Base-by-base conservation (phyloP, 2,113 vertebrate species). In the Calidris pugnax region DNA sequence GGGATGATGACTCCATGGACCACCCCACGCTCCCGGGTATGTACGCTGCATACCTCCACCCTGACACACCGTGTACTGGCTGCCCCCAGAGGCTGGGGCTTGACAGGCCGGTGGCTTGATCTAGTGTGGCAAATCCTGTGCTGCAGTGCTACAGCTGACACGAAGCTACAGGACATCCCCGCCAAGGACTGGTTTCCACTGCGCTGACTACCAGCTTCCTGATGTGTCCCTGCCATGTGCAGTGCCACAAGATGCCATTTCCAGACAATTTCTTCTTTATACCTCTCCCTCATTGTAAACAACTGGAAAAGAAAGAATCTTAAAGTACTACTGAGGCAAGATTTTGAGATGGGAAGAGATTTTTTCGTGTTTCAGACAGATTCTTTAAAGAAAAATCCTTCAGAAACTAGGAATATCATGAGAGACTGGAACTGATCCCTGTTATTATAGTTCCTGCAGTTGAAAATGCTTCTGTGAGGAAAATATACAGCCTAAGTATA, bases 41-140 rank as follows among this genome's bases (percentile, higher is more conserved):
- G n/a, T 72, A 6, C 16, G 17, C 35, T 47, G 56, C 14, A 3
- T 23, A 5, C 7, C 8, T 75, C n/a, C 0, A 0, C 32, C 27
- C 15, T 72, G n/a, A 45, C 0, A 0, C 28, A 59, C 14, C 24
- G 45, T 0, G 0, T 72, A 26, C 28, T 50, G 43, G 9, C 48
- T 76, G 35, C 26, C 33, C 10, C 18, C n/a, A 47, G 56, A 27
- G 20, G 3, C 62, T 64, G 30, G 32, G 21, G 5, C 33, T 75
- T 69, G 60, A 48, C 0, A 0, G n/a, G 17, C 33, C 8, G 4
- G 27, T n/a, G 53, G 17, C 32, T 89, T 76, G 15, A 64, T 83
- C 48, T 60, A 17, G 6, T 17, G 17, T 55, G 71, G 30, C 4
- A 93, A 55, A 56, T 53, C 33, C 33, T 21, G 3, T 56, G 55